Percentiles rank a stretch among this genome's conserved stretches.
These are phyloP conservation scores for Astyanax mexicanus DNA, from an alignment of 2,797 vertebrate genomes.

Conservation along the genomic window DNA sequence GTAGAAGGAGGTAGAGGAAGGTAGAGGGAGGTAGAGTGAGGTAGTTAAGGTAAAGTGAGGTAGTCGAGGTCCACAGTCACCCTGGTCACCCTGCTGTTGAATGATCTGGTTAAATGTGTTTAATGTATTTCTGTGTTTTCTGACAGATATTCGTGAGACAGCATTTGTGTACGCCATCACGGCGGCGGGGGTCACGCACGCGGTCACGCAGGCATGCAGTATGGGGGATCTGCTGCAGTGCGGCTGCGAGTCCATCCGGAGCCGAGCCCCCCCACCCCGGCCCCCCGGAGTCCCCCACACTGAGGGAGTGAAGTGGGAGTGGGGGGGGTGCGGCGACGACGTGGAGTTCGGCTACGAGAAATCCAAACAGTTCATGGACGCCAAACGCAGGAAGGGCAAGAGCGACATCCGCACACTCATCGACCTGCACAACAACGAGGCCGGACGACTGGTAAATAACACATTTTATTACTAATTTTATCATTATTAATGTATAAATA, in stretches of 20 bases:
- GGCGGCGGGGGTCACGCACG: constrained; percentile 92
- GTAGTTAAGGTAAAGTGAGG: too few relatives aligned
- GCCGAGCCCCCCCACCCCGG: constrained; percentile 83
- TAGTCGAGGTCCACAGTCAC: too few relatives aligned
- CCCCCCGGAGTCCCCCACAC: constrained; percentile 70
- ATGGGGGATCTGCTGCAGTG: constrained; percentile 98
- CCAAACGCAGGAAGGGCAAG: constrained; percentile 90
- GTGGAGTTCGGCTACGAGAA: constrained; percentile 98
- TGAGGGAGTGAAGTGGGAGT: constrained; percentile 92
- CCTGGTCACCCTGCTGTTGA: too few relatives aligned
- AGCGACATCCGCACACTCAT: constrained; percentile 95
- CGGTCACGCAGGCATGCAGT: constrained; percentile 97
- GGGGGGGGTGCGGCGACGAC: constrained; percentile 96
- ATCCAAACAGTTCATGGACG: constrained; percentile 97
- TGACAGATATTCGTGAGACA: constrained; percentile 94
- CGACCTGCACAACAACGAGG: constrained; percentile 97
- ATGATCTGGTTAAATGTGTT: not conserved
- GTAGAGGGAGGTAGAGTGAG: too few relatives aligned
- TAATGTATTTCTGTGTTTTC: constrained; percentile 37
- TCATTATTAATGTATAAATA: not conserved
- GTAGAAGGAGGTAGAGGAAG: too few relatives aligned
- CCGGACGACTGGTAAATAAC: constrained; percentile 90
- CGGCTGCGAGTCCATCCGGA: constrained; percentile 91
- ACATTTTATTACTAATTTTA: not conserved
- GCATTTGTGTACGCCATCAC: constrained; percentile 98